Base-by-base conservation (phyloP, 1,140 invertebrate species). In the Formica selysi region DNA sequence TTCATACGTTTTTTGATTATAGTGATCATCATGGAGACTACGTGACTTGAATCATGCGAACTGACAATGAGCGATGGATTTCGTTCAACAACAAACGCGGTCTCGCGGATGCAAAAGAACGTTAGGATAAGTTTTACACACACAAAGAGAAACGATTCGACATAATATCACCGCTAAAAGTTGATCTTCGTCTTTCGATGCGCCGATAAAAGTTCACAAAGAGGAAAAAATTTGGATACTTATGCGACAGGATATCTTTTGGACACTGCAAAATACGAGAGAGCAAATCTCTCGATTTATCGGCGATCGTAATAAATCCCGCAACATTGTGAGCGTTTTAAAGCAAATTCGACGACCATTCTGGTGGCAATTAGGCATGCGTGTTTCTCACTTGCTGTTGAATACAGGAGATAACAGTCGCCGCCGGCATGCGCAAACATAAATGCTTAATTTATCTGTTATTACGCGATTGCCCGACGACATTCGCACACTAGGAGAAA, bases 361-460 rank as follows among this genome's bases (percentile, higher is more conserved):
- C 22, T 38, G 16, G n/a, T 10, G 36, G 26, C 38, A 79, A 68
- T 79, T 79, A 68, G 44, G 0, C n/a, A 64, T 79, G 44, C 44
- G 62, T 57, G 76, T 32, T 68, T 79, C 62, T 79, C 44, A 79
- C 44, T 32, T 79, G 44, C n/a, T 7, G 62, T 10, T 19, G 76
- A 54, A 67, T 51, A 44, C 76, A n/a, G 16, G 32, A 79, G 76
- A 79, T 68, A 79, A 44, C 62, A 48, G 10, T n/a, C n/a, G 62
- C 61, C 29, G 62, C 10, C 4, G 57, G 0, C 11, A 62, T 19
- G 62, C 62, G 32, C 76, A 22, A 38, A 68, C 44, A 79, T 79
- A 57, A 79, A 79, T 16, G 44, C n/a, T 51, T 79, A 68, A 79
- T 79, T 79, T 79, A 79, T 79, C 44, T 68, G 44, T 79, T 79